Evolutionary conservation across 2,888 invertebrate species (phyloP), one percentile per base, ranked within the genome.

Genomic region (Epirrita christyi): DNA sequence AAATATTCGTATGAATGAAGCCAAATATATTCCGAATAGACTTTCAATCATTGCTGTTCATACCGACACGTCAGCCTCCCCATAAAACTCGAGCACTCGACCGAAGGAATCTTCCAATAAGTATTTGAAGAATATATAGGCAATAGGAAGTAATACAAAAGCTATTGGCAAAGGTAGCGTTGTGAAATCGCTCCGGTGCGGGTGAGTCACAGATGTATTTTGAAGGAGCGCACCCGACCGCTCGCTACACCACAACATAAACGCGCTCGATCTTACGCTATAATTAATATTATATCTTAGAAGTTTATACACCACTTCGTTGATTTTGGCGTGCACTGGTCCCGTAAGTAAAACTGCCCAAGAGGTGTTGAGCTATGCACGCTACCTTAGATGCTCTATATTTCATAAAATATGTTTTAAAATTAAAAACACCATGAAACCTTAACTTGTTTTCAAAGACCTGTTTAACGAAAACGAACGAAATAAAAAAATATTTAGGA

Each of bases 111-210:
- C 63, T 67, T 67, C 65, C 64, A 66, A 72, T 53, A 48, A 63
- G 61, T 59, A 66, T 55, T 64, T 45, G 61, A 62, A 63, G 56
- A 71, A 67, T 65, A 74, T 58, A 73, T 71, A 73, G 73, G 79
- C 80, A 85, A 81, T 87, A 90, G 89, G 91, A 91, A 90, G 88
- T 82, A 85, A 84, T 86, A 86, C 81, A 83, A 83, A 84, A 86
- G 84, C 83, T 82, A 89, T 90, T 90, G 90, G 90, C 88, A 88
- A 83, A 86, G 86, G 85, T 82, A 81, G 78, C 78, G 85, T 84
- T 85, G 88, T 86, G 86, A 89, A 89, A 88, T 81, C 80, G 80
- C 73, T 56, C 67, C 72, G 69, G 67, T 21, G n/a, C n/a, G n/a
- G 21, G 21, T 91, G 91, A 90, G 77, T 92, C 91, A 92, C 71